phyloP scores from a whole-genome alignment of 1,140 invertebrate genomes.

The Drosophila ambigua region DNA sequence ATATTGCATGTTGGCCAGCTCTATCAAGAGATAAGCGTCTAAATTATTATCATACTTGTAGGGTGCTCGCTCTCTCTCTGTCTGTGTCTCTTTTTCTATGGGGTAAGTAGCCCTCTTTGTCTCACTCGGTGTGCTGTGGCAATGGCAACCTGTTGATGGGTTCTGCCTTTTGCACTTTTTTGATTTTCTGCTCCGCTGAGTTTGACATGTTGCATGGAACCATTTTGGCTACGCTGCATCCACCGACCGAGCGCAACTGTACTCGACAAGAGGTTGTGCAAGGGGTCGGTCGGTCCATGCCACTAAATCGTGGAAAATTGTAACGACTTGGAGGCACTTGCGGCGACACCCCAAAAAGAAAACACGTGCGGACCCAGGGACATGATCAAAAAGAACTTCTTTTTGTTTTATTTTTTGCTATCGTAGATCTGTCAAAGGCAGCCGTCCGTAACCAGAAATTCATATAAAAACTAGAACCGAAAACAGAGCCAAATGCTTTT shows the following conservation, averaged over 20 bases:
- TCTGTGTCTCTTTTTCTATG: slow-evolving; percentile 13
- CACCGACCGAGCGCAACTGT: slow-evolving; percentile 45
- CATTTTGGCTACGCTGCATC: slow-evolving; percentile 24
- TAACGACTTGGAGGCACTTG: slow-evolving; percentile 48
- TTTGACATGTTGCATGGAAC: slow-evolving; percentile 52
- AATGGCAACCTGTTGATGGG: slow-evolving; percentile 46
- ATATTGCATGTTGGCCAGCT: slow-evolving; percentile 67
- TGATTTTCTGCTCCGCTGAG: slow-evolving; percentile 77
- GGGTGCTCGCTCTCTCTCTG: slow-evolving; percentile 18
- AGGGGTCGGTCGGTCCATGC: slow-evolving; percentile 14
- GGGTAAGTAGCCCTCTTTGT: slow-evolving; percentile 4
- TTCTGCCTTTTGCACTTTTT: slow-evolving; percentile 60
- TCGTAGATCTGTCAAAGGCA: slow-evolving; percentile 70
- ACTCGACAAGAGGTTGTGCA: slow-evolving; percentile 17
- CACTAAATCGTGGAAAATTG: slow-evolving; percentile 51
- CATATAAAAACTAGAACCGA: slow-evolving; percentile 38
- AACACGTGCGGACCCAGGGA: slow-evolving; percentile 20
- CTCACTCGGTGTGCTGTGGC: slow-evolving; percentile 16
- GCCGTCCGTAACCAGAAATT: slow-evolving; percentile 73
- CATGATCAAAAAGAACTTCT: slow-evolving; percentile 42
- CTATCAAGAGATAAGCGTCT: slow-evolving; percentile 67
- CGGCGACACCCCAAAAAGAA: slow-evolving; percentile 28
- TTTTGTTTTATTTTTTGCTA: slow-evolving; percentile 55
- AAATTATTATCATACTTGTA: slow-evolving; percentile 74
- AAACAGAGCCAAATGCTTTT: slow-evolving; percentile 15